These are phyloP conservation scores for Distichodus sexfasciatus DNA, from an alignment of 2,797 vertebrate genomes.

Conservation along the genomic window DNA sequence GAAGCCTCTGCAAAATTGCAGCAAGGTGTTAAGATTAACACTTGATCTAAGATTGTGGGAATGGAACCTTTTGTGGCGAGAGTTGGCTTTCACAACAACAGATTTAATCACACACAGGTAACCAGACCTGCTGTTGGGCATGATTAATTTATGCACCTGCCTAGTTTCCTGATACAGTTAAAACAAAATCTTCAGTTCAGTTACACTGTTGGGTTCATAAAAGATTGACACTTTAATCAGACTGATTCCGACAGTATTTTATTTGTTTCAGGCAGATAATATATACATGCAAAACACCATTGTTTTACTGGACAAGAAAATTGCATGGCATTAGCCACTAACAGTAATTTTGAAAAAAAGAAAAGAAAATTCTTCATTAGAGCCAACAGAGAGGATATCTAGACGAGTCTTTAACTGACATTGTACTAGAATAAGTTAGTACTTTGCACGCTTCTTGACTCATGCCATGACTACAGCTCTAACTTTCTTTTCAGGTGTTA, in stretches of 20 bases:
- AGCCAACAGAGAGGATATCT: background rate
- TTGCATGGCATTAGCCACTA: too few relatives aligned
- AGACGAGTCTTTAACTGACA: background rate
- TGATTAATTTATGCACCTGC: background rate
- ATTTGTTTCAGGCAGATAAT: too few relatives aligned
- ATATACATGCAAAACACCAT: too few relatives aligned
- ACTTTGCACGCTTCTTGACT: background rate
- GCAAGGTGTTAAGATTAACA: background rate
- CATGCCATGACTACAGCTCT: background rate
- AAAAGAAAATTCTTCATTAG: too few relatives aligned
- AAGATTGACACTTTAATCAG: too few relatives aligned
- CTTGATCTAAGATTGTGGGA: background rate
- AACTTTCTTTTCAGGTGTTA: constrained; percentile 8
- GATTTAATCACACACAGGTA: background rate
- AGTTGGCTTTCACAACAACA: background rate
- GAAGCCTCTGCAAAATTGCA: background rate
- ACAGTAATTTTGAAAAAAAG: too few relatives aligned
- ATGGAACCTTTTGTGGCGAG: background rate
- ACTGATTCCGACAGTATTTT: too few relatives aligned
- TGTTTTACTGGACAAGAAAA: too few relatives aligned
- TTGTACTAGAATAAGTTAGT: background rate
- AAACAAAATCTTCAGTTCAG: background rate
- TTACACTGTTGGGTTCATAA: background rate
- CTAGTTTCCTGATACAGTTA: background rate
- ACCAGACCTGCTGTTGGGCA: background rate